phyloP scores from a whole-genome alignment of 2,888 invertebrate genomes.

The Erpobdella octoculata region DNA sequence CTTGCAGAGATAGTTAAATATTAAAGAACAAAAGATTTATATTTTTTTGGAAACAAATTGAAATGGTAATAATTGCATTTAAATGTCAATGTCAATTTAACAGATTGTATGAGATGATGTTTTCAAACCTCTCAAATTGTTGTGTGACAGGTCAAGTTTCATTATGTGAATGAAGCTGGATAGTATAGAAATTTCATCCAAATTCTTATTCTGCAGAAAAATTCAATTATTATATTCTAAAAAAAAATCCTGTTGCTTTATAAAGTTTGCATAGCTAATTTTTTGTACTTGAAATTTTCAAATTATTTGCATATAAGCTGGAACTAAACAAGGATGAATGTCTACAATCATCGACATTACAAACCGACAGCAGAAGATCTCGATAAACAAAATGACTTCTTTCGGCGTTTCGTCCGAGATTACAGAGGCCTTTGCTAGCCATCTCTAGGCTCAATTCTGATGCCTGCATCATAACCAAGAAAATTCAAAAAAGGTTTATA shows the following conservation, averaged over 20 bases:
- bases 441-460: neutral
- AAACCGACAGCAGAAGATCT: neutral
- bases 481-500: too few species aligned
- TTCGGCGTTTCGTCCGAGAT: neutral
- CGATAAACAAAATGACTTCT: neutral
- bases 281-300: too few species aligned
- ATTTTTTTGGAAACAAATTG: too few species aligned
- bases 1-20: too few species aligned
- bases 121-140: neutral
- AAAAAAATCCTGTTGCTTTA: neutral
- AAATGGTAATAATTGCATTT: neutral
- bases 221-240: neutral
- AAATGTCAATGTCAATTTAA: neutral
- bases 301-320: too few species aligned
- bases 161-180: neutral
- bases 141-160: neutral
- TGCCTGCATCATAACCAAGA: neutral
- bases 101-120: neutral
- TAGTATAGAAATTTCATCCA: neutral
- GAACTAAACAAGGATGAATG: too few species aligned
- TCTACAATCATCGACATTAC: neutral
- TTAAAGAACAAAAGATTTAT: too few species aligned
- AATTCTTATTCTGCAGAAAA: neutral
- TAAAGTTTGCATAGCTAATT: too few species aligned
- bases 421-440: neutral